Evolutionary conservation across 1,140 invertebrate species (phyloP).

Genomic region (Macrobrachium rosenbergii): DNA sequence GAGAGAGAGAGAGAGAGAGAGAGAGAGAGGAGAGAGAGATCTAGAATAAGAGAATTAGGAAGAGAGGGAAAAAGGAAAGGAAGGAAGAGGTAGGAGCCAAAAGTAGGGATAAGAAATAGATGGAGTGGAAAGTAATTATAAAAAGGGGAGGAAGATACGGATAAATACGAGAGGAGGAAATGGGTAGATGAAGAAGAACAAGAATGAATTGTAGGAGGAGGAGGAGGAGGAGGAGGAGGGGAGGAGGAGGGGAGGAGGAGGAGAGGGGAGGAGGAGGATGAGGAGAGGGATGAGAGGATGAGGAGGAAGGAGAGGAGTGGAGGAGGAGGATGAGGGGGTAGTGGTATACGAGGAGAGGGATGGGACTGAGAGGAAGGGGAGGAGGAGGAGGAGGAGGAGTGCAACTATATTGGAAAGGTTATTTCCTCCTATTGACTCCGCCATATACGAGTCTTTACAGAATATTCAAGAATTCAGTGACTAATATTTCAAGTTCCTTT

Average conservation of each 20-base stretch:
- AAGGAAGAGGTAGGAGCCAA: background rate
- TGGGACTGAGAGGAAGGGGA: background rate
- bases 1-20: conserved; percentile 11
- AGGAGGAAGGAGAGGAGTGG: background rate
- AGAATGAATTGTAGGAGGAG: background rate
- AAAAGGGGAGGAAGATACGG: background rate
- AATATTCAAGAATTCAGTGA: too few species aligned
- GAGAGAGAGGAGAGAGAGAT: background rate
- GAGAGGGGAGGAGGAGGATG: background rate
- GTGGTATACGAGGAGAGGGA: background rate
- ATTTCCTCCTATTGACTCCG: too few species aligned
- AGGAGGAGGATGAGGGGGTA: background rate
- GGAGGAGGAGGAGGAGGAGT: background rate
- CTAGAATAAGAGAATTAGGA: too few species aligned
- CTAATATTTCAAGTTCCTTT: too few species aligned
- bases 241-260: background rate
- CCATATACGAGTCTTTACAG: too few species aligned
- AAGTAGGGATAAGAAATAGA: conserved; percentile 3
- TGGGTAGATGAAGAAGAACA: background rate
- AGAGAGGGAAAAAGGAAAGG: too few species aligned
- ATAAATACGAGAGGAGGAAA: background rate
- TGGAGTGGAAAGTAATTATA: background rate
- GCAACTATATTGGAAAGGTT: too few species aligned
- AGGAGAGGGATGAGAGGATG: background rate
- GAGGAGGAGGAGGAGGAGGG: background rate